Conservation (phyloP, 1,140 invertebrate species). For the Charaxes varanes region DNA sequence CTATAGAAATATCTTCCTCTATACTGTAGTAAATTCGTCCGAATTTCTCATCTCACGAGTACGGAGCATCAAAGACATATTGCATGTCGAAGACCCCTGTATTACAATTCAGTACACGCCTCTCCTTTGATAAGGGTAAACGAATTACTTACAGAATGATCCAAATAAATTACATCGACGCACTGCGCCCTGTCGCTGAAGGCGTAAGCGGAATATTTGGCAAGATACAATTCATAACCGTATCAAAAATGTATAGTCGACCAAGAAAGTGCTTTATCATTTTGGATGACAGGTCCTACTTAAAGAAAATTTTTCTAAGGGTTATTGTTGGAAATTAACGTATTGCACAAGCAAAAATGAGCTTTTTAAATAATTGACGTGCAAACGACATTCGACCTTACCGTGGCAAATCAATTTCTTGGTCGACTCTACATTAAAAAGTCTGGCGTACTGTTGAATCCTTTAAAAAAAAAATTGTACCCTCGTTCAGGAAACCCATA, state of each 20-base stretch:
- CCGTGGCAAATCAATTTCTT: too few relatives aligned
- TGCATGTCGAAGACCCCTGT: not conserved
- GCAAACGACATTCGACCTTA: too few relatives aligned
- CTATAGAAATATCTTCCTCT: too few relatives aligned
- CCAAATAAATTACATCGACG: constrained; percentile 24
- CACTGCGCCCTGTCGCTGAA: constrained; percentile 1
- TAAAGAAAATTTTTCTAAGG: not conserved
- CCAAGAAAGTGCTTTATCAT: not conserved
- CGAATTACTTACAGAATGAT: constrained; percentile 23
- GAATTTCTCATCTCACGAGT: too few relatives aligned
- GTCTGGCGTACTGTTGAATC: too few relatives aligned
- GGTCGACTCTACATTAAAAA: too few relatives aligned
- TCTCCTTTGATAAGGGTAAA: constrained; percentile 24
- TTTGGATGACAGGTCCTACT: not conserved
- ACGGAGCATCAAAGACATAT: constrained; percentile 1
- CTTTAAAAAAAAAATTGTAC: too few relatives aligned
- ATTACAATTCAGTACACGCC: constrained; percentile 18
- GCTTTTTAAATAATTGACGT: too few relatives aligned
- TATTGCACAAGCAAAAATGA: too few relatives aligned
- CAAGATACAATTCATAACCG: constrained; percentile 1
- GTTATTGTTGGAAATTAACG: too few relatives aligned
- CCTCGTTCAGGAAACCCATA: too few relatives aligned
- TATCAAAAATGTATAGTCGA: not conserved
- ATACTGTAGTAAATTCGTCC: too few relatives aligned
- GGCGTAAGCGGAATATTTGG: not conserved